Base-by-base conservation (phyloP, 2,797 vertebrate species). In the Poecile montanus region DNA sequence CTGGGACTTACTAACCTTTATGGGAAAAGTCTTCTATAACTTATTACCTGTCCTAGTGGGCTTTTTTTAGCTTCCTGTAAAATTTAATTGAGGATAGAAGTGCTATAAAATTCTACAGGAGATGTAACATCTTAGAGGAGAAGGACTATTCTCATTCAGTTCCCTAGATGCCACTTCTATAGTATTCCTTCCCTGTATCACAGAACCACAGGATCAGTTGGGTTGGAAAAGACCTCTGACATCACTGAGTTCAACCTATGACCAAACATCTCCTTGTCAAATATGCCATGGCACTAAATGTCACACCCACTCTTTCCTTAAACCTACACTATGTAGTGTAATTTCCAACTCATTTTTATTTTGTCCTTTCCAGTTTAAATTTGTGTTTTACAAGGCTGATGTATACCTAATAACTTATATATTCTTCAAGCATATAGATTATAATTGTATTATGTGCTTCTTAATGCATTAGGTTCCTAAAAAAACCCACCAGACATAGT, bases 1-100 rank as follows among this genome's bases (percentile, higher is more conserved):
- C 15, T 56, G 73, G 48, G 66, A 84, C 66, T 88, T 63, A 56
- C 47, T 81, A 88, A 94, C 50, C 13, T 91, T 94, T 89, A 78
- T 75, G 14, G 47, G 16, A 54, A 50, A 84, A 88, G 34, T 48
- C 5, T 82, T 90, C 81, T 79, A 54, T 47, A 82, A 75, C 50
- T 65, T 78, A 58, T 7, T 91, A 62, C 40, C 47, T 66, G 11
- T 45, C 86, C 45, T 65, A 65, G 62, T 77, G 7, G 8, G 36
- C 16, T 90, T 93, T 81, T 86, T 76, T 85, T 47, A 87, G 16
- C 40, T 82, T 93, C 29, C 18, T 89, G 40, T 78, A 84, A 91
- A 95, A 85, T 77, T 75, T 88, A 91, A 80, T 58, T 63, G 48
- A 42, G 14, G 58, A 74, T 77, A 65, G 50, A 88, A 57, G 6